A percentile compares a stretch with the other conserved stretches of the same genome.
Conservation (phyloP, 1,140 invertebrate genomes). For the Drosophila rhopaloa region DNA sequence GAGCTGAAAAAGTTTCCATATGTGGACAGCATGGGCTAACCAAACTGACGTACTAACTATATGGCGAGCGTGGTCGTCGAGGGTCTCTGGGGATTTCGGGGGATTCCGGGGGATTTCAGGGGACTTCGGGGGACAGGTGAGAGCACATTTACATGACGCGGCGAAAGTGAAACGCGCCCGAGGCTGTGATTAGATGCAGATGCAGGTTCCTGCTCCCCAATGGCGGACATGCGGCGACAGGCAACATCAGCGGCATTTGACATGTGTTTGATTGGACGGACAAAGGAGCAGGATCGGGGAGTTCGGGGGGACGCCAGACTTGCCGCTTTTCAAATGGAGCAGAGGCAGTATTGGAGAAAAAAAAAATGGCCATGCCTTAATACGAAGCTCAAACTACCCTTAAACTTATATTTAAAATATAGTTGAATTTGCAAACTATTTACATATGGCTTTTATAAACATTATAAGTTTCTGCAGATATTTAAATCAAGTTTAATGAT, state of each 20-base stretch:
- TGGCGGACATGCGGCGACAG: conserved; percentile 53
- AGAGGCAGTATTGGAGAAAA: background rate
- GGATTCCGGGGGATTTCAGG: background rate
- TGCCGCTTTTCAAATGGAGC: conserved; percentile 31
- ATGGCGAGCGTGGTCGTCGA: conserved; percentile 36
- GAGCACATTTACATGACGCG: conserved; percentile 78
- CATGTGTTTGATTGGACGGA: conserved; percentile 76
- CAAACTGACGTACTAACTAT: conserved; percentile 50
- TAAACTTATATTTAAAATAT: background rate
- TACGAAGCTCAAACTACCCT: background rate
- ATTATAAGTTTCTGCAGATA: no score
- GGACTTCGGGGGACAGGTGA: conserved; percentile 36
- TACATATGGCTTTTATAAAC: no score
- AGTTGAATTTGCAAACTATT: no score
- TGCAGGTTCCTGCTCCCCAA: conserved; percentile 53
- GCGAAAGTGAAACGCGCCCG: conserved; percentile 74
- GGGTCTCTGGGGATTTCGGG: conserved; percentile 3
- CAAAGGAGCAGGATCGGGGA: conserved; percentile 34
- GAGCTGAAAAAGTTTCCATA: conserved; percentile 32
- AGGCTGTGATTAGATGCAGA: conserved; percentile 71
- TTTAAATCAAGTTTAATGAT: no score
- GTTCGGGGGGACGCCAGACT: background rate
- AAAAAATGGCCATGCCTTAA: background rate
- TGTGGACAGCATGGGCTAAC: conserved; percentile 44
- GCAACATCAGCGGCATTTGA: conserved; percentile 68